Evolutionary conservation across 2,888 invertebrate species (phyloP).

Genomic region (Scaptomyza polygonia): DNA sequence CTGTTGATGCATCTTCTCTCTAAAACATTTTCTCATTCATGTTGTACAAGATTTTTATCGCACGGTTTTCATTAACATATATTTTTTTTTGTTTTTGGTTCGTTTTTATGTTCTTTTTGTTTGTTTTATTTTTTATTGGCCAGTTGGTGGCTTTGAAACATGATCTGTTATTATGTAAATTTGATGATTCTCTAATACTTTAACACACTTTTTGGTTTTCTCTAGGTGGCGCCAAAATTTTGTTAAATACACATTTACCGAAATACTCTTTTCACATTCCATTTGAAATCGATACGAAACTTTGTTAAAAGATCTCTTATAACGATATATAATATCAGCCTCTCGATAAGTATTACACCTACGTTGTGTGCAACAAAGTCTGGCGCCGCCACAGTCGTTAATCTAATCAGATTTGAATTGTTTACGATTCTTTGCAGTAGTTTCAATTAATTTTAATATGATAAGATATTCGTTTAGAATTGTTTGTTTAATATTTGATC

Average conservation of each 20-base stretch:
- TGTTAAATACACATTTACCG: not conserved
- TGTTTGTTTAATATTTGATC: not conserved
- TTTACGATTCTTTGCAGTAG: slow-evolving; percentile 8
- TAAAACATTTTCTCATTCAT: slow-evolving; percentile 75
- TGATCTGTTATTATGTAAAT: slow-evolving; percentile 80
- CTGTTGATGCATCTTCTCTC: slow-evolving; percentile 57
- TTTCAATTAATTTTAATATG: slow-evolving; percentile 12
- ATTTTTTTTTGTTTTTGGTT: slow-evolving; percentile 29
- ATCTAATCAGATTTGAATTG: slow-evolving; percentile 33
- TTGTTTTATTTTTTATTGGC: slow-evolving; percentile 41
- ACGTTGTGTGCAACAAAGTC: not conserved
- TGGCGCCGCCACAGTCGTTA: slow-evolving; percentile 45
- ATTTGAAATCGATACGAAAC: slow-evolving; percentile 58
- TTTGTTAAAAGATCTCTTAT: slow-evolving; percentile 33
- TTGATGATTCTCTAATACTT: slow-evolving; percentile 76
- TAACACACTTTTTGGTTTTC: slow-evolving; percentile 64
- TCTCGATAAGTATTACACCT: slow-evolving; percentile 19
- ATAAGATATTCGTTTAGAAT: slow-evolving; percentile 8
- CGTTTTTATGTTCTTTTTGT: slow-evolving; percentile 49
- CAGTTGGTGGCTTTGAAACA: slow-evolving; percentile 52
- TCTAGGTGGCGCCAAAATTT: slow-evolving; percentile 70
- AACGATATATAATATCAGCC: slow-evolving; percentile 7
- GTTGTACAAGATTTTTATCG: slow-evolving; percentile 78
- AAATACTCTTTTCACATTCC: slow-evolving; percentile 9
- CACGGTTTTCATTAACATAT: slow-evolving; percentile 78